Conservation (phyloP, 2,888 invertebrate species). For the Achlya flavicornis region DNA sequence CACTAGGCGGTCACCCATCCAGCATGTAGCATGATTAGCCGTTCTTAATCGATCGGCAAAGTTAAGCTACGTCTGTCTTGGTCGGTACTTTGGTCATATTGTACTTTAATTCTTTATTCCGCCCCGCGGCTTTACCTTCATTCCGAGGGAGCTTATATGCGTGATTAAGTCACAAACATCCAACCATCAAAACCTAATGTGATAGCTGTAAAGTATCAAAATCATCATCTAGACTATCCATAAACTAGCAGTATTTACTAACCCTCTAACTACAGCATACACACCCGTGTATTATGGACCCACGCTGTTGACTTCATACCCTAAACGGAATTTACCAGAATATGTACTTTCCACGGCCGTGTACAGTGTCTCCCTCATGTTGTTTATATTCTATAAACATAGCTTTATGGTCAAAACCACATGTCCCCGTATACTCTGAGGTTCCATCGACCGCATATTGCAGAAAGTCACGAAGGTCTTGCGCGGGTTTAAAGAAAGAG, state of each 20-base stretch:
- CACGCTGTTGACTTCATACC: background rate
- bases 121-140: too few species aligned
- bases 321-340: background rate
- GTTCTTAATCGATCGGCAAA: too few species aligned
- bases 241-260: background rate
- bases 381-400: background rate
- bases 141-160: too few species aligned
- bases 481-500: too few species aligned
- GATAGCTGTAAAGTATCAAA: background rate
- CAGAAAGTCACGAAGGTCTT: too few species aligned
- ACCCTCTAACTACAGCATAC: background rate
- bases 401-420: background rate
- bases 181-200: too few species aligned
- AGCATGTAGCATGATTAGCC: too few species aligned
- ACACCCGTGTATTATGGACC: background rate
- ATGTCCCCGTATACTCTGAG: background rate
- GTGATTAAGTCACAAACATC: too few species aligned
- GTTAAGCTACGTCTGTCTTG: too few species aligned
- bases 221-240: background rate
- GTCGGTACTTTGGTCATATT: too few species aligned
- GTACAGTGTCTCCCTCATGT: conserved; percentile 3
- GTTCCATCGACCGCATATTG: background rate
- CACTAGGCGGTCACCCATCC: too few species aligned
- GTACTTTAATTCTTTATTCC: too few species aligned
- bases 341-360: background rate